Percentiles rank a stretch among this genome's conserved stretches.
Conservation (phyloP, 2,797 vertebrate genomes). For the Sebastes kiyomatsui region DNA sequence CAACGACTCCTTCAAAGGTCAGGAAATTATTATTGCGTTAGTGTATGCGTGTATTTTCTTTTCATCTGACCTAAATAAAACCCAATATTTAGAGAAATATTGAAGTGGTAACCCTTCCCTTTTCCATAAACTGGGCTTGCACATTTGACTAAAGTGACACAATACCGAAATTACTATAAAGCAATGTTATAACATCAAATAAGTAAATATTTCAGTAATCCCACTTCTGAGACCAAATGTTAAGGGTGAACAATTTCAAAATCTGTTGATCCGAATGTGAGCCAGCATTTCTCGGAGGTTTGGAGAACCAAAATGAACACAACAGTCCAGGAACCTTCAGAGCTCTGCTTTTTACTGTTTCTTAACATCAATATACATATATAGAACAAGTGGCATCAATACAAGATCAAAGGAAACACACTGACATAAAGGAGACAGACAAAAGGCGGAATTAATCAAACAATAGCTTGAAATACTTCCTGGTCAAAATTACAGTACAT, state of each 20-base stretch:
- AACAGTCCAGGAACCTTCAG: not conserved
- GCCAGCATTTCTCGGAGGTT: not conserved
- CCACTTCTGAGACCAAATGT: too few relatives aligned
- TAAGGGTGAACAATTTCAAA: not conserved
- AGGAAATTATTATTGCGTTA: not conserved
- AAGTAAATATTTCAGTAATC: not conserved
- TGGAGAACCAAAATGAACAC: not conserved
- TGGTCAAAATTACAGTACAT: not conserved
- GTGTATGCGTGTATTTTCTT: not conserved
- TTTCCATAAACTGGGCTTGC: not conserved
- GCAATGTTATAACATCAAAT: not conserved
- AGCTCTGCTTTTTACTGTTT: not conserved
- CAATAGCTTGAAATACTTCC: not conserved
- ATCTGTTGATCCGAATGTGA: not conserved
- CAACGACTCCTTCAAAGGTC: conserved; percentile 65
- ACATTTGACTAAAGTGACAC: not conserved
- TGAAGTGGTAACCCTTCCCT: not conserved
- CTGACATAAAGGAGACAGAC: not conserved
- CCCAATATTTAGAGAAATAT: too few relatives aligned
- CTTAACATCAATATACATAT: not conserved
- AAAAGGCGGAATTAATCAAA: not conserved
- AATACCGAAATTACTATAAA: not conserved
- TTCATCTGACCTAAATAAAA: not conserved
- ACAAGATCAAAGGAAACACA: not conserved
- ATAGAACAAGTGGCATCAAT: not conserved